A percentile compares a stretch with the other conserved stretches of the same genome.
These are phyloP conservation scores for Leiothrix lutea DNA, from an alignment of 2,113 vertebrate genomes.

Conservation along the genomic window DNA sequence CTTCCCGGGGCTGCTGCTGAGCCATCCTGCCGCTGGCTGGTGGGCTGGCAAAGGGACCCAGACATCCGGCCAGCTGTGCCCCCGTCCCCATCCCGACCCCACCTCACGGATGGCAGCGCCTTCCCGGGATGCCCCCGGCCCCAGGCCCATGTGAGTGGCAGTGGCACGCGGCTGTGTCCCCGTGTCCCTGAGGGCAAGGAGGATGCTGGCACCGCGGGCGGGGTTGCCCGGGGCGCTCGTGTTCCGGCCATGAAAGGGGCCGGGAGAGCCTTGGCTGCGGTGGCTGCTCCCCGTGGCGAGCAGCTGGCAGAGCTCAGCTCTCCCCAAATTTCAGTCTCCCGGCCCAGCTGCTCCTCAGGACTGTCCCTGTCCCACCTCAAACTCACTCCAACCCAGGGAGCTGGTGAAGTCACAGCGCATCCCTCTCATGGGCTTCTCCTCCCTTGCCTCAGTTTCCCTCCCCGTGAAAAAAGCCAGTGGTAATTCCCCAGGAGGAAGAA, in stretches of 20 bases:
- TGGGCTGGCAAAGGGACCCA: background rate
- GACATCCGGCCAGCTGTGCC: accelerated
- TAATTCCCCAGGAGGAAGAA: background rate
- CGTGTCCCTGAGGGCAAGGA: background rate
- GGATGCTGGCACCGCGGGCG: background rate
- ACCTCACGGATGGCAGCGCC: background rate
- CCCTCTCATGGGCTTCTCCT: background rate
- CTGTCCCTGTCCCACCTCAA: background rate
- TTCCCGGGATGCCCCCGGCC: accelerated
- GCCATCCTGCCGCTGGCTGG: background rate
- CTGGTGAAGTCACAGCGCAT: background rate
- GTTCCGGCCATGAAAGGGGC: background rate
- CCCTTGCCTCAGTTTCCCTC: background rate
- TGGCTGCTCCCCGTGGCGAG: background rate
- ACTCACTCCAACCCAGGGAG: accelerated
- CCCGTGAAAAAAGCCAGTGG: background rate
- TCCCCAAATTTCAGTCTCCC: background rate
- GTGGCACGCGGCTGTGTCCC: background rate
- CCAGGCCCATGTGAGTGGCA: background rate
- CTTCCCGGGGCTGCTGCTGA: accelerated
- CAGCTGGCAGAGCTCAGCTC: background rate
- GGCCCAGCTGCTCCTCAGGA: background rate
- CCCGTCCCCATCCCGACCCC: background rate
- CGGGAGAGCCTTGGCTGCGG: background rate
- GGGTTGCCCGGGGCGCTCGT: background rate